Percentiles rank a stretch among this genome's conserved stretches.
phyloP scores from a whole-genome alignment of 2,113 vertebrate genomes.

The Oophaga pumilio region DNA sequence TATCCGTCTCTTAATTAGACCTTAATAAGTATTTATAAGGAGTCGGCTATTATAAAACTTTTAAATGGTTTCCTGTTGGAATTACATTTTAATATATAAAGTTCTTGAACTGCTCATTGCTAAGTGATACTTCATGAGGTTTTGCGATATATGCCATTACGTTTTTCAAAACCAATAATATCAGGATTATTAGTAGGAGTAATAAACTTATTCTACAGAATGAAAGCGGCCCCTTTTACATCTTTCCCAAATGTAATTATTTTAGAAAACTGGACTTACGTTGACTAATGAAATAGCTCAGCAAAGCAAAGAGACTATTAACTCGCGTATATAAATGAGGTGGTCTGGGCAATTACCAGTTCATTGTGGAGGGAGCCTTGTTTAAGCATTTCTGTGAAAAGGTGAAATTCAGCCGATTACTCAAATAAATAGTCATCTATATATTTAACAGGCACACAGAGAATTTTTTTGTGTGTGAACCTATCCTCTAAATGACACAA shows the following conservation, averaged over 20 bases:
- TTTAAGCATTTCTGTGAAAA: too few species aligned
- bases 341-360: too few species aligned
- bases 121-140: neutral
- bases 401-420: too few species aligned
- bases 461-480: too few species aligned
- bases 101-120: neutral
- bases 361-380: too few species aligned
- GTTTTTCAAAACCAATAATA: neutral
- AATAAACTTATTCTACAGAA: neutral
- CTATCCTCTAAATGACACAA: too few species aligned
- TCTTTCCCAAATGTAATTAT: neutral
- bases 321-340: too few species aligned
- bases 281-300: neutral
- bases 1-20: slow-evolving; percentile 22
- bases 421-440: too few species aligned
- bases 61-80: neutral
- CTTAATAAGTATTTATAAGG: slow-evolving; percentile 34
- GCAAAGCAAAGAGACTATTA: neutral
- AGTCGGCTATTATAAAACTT: slow-evolving; percentile 21
- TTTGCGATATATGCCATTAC: neutral
- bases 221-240: neutral
- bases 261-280: neutral
- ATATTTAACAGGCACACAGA: too few species aligned
- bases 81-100: neutral
- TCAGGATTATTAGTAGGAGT: neutral